A percentile compares a stretch with the other conserved stretches of the same genome.
Conservation (phyloP, 2,888 invertebrate species). For the Chrysolina oricalcia region DNA sequence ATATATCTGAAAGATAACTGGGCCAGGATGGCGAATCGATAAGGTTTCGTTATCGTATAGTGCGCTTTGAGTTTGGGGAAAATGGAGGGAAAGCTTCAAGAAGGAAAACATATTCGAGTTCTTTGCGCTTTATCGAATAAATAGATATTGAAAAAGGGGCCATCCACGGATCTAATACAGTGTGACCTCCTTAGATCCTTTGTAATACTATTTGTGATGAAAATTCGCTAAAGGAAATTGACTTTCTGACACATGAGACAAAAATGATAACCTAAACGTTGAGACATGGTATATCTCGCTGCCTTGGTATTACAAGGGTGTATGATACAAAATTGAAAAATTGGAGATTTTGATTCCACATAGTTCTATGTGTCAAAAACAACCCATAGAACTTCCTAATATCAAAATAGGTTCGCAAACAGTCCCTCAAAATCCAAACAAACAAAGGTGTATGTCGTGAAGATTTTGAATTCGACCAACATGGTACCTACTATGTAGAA, state of each 20-base stretch:
- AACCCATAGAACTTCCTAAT: too few relatives aligned
- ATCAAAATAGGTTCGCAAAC: too few relatives aligned
- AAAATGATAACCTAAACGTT: too few relatives aligned
- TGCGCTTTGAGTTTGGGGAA: neutral
- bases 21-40: slow-evolving; percentile 11
- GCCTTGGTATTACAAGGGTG: too few relatives aligned
- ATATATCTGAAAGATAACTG: slow-evolving; percentile 20
- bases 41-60: slow-evolving; percentile 6
- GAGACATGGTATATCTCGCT: too few relatives aligned
- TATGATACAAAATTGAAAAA: too few relatives aligned
- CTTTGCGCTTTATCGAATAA: slow-evolving; percentile 2
- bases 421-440: too few relatives aligned
- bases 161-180: neutral
- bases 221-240: neutral
- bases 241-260: neutral
- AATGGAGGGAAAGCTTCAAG: neutral
- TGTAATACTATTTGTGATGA: neutral
- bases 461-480: too few relatives aligned
- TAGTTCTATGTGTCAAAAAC: too few relatives aligned
- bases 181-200: neutral
- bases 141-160: neutral
- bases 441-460: too few relatives aligned
- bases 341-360: too few relatives aligned
- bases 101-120: slow-evolving; percentile 1
- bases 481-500: too few relatives aligned